These are phyloP conservation scores for Talpa occidentalis DNA, from an alignment of 2,113 vertebrate species.

Conservation along the genomic window DNA sequence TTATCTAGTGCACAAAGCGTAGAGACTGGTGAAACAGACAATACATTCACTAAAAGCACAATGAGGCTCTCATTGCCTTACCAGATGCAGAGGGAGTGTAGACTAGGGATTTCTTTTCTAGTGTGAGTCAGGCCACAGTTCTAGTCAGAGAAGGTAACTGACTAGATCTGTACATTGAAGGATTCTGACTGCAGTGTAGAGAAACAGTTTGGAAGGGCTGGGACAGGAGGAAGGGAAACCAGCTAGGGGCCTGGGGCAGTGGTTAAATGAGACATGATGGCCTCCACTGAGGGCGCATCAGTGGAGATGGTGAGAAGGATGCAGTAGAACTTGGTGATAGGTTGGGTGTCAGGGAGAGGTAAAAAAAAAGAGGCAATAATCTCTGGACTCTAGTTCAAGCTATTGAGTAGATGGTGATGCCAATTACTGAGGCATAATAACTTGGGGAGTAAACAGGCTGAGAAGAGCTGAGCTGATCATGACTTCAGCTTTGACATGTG, in stretches of 20 bases:
- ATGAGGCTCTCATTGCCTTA: neutral
- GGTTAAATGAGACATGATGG: neutral
- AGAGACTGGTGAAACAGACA: neutral
- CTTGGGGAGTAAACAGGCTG: neutral
- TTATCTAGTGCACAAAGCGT: neutral
- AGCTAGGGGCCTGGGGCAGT: neutral
- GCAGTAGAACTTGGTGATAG: neutral
- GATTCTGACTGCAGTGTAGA: neutral
- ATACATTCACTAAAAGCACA: neutral
- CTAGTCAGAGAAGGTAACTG: neutral
- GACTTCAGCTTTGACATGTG: neutral
- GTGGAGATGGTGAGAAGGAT: neutral
- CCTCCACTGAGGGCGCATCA: neutral
- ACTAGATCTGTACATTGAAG: neutral
- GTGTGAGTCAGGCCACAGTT: neutral
- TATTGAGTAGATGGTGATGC: neutral
- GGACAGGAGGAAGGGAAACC: neutral
- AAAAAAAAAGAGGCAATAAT: neutral
- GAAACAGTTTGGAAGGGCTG: neutral
- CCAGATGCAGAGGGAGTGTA: neutral
- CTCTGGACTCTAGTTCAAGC: neutral
- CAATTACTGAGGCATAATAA: neutral
- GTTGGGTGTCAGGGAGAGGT: no score
- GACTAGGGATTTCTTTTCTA: neutral
- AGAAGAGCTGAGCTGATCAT: neutral